A percentile compares a stretch with the other conserved stretches of the same genome.
phyloP scores from a whole-genome alignment of 2,797 vertebrate species.

The Rhodeus uyekii region DNA sequence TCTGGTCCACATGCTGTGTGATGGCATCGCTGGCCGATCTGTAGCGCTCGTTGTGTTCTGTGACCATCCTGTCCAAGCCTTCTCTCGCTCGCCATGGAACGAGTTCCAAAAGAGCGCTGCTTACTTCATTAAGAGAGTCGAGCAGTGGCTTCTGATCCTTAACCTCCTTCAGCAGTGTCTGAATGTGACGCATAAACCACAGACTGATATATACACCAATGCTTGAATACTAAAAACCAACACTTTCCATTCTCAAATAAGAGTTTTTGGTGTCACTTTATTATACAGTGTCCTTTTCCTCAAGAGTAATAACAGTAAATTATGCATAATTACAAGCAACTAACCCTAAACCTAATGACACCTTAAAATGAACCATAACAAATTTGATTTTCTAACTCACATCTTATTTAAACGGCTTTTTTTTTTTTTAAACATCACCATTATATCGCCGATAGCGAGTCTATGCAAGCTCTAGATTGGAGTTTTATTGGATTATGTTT shows the following conservation, averaged over 20 bases:
- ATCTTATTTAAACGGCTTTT: too few species aligned
- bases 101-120: slow-evolving; percentile 88
- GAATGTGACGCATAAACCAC: not conserved
- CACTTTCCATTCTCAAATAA: not conserved
- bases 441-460: not conserved
- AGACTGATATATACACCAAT: not conserved
- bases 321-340: not conserved
- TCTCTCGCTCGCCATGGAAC: slow-evolving; percentile 95
- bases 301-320: not conserved
- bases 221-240: too few species aligned
- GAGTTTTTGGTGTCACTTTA: not conserved
- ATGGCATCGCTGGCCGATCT: slow-evolving; percentile 80
- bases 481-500: not conserved
- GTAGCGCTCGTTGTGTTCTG: slow-evolving; percentile 89
- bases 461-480: not conserved
- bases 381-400: too few species aligned
- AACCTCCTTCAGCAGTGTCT: slow-evolving; percentile 88
- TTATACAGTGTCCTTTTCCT: not conserved
- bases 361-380: not conserved
- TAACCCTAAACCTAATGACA: not conserved
- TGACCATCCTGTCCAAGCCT: slow-evolving; percentile 90
- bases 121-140: slow-evolving; percentile 90
- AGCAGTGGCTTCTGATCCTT: slow-evolving; percentile 81
- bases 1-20: slow-evolving; percentile 87
- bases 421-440: not conserved